phyloP scores from a whole-genome alignment of 2,113 vertebrate species.

The Prionailurus viverrinus region DNA sequence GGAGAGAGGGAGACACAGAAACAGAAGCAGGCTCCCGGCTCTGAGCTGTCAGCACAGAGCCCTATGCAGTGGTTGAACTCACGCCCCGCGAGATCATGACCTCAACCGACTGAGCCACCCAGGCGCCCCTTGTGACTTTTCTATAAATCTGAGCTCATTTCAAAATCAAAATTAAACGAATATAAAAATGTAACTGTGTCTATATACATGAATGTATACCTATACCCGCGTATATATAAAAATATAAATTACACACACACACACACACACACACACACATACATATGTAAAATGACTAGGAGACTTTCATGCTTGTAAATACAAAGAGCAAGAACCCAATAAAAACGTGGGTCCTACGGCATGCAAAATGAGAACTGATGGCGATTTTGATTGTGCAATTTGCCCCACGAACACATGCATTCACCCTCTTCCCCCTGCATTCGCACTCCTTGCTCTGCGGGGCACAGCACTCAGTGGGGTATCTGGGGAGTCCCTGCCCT shows the following conservation, averaged over 20 bases:
- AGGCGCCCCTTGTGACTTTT: not conserved
- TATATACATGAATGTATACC: not conserved
- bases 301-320: not conserved
- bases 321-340: not conserved
- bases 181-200: not conserved
- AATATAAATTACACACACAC: not conserved
- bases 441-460: not conserved
- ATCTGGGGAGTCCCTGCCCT: not conserved
- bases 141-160: not conserved
- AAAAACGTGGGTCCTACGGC: rapidly evolving
- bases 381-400: not conserved
- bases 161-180: not conserved
- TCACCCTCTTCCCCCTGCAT: not conserved
- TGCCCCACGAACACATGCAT: not conserved
- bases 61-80: too few species aligned
- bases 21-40: too few species aligned
- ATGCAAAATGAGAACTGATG: not conserved
- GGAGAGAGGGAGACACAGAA: too few species aligned
- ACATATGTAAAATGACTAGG: not conserved
- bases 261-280: too few species aligned
- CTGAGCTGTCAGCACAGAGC: too few species aligned
- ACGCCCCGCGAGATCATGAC: too few species aligned
- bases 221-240: not conserved
- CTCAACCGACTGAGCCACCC: too few species aligned
- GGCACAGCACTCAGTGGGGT: not conserved